Evolutionary conservation across 2,113 vertebrate species (phyloP), one percentile per base, ranked within the genome.

Genomic region (Abramis brama): DNA sequence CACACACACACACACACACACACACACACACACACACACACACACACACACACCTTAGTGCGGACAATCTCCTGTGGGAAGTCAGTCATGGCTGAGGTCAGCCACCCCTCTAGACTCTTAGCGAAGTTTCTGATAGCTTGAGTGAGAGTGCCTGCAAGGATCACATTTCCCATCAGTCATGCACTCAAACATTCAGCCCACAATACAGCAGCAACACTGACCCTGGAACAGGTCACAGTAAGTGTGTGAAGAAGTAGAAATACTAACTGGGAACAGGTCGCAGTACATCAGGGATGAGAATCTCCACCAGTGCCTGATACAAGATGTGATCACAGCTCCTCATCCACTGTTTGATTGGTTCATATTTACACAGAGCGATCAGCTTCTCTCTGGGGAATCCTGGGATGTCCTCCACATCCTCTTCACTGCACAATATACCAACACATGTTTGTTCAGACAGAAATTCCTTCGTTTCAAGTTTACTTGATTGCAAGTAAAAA

Each of bases 111-210:
- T 91, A 99, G 89, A 86, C 98, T 99, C 94, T 99, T 99, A 90
- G 98, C 98, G 80, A 99, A 99, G 87, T 99, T 99, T 4, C 98
- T 94, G 81, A 99, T 99, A 0, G 97, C 97, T 92, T 99, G 98
- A 0, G 98, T 99, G 86, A 99, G 94, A 0, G 98, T 97, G 91
- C 98, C 98, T 99, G 93, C 77, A 45, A 45, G 43, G 19, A 50
- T 43, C 33, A 75, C 15, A 74, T 70, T 30, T 75, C 62, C 68
- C 45, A 78, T 74, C 47, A 74, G 75, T 79, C 82, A 82, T 43
- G 47, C 25, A 57, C 43, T 73, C 39, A 66, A 27, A 55, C 75
- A 50, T 43, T 79, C 77, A 25, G 23, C 55, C 43, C 15, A 25
- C 57, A 79, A 13, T 43, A 43, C 12, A 62, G 21, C 77, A 39